phyloP scores from a whole-genome alignment of 2,797 vertebrate species.

The Hybognathus amarus region DNA sequence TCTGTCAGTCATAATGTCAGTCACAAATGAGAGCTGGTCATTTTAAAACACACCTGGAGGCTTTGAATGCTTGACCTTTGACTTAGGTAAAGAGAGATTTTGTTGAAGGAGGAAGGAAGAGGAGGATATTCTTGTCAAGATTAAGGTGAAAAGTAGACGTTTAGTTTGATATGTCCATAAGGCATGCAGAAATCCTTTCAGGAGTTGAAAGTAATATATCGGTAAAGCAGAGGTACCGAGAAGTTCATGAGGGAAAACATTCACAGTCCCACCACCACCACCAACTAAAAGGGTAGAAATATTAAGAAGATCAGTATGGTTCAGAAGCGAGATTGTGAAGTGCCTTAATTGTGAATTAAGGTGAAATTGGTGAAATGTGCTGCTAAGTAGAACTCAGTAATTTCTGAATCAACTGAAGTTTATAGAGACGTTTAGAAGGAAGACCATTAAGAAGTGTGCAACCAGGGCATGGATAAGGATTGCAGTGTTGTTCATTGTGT shows the following conservation, averaged over 20 bases:
- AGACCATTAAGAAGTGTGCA: too few species aligned
- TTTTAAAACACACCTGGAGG: conserved; percentile 5
- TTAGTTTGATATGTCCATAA: neutral
- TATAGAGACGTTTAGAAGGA: too few species aligned
- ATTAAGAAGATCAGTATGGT: too few species aligned
- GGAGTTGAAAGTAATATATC: neutral
- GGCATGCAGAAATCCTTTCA: neutral
- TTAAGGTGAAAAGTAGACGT: neutral
- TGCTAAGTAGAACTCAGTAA: too few species aligned
- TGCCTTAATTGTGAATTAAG: too few species aligned
- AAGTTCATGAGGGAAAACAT: neutral
- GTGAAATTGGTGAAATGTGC: too few species aligned
- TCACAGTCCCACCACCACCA: too few species aligned
- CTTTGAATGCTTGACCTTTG: neutral
- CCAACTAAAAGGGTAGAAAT: too few species aligned
- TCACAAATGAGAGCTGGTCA: neutral
- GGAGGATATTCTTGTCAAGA: neutral
- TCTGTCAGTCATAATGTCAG: neutral
- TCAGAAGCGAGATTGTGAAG: too few species aligned
- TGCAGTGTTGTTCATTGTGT: too few species aligned
- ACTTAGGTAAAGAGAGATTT: neutral
- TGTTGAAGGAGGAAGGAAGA: neutral
- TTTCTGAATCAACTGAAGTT: too few species aligned
- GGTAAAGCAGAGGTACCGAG: neutral
- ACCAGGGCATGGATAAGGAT: too few species aligned